phyloP scores from a whole-genome alignment of 1,140 invertebrate genomes.

The Diorhabda carinulata region DNA sequence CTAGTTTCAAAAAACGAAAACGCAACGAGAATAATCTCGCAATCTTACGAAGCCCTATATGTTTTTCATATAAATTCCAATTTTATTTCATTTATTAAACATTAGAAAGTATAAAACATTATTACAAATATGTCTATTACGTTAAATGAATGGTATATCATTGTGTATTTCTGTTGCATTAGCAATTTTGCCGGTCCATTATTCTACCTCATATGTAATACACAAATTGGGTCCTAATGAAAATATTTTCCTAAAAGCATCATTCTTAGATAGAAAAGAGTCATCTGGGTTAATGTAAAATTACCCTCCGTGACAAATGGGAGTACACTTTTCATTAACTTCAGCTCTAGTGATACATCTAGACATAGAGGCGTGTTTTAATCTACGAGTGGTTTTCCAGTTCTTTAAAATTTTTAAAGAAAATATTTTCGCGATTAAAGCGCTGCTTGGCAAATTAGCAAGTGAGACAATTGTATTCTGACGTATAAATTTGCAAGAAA shows the following conservation, averaged over 20 bases:
- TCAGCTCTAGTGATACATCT: neutral
- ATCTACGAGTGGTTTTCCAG: neutral
- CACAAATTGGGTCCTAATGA: neutral
- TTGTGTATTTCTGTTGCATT: too few species aligned
- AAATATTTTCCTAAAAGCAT: neutral
- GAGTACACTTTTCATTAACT: conserved; percentile 1
- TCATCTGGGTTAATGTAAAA: conserved; percentile 2
- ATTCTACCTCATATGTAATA: neutral
- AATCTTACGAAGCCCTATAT: too few species aligned
- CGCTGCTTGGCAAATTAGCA: neutral
- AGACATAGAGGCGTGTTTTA: conserved; percentile 1
- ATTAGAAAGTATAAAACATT: too few species aligned
- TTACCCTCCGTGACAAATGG: neutral
- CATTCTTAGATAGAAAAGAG: neutral
- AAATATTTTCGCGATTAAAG: neutral
- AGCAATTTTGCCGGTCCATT: too few species aligned
- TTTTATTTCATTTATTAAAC: too few species aligned
- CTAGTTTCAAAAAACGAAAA: too few species aligned
- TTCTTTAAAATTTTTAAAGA: neutral
- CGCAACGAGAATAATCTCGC: too few species aligned
- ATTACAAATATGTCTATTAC: too few species aligned
- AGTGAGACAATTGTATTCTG: conserved; percentile 2
- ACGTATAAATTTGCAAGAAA: neutral
- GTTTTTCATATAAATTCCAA: too few species aligned
- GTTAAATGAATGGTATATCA: too few species aligned